Percentiles rank a stretch among this genome's conserved stretches.
These are phyloP conservation scores for Agrenia bidenticulata DNA, from an alignment of 2,888 invertebrate species.

Conservation along the genomic window DNA sequence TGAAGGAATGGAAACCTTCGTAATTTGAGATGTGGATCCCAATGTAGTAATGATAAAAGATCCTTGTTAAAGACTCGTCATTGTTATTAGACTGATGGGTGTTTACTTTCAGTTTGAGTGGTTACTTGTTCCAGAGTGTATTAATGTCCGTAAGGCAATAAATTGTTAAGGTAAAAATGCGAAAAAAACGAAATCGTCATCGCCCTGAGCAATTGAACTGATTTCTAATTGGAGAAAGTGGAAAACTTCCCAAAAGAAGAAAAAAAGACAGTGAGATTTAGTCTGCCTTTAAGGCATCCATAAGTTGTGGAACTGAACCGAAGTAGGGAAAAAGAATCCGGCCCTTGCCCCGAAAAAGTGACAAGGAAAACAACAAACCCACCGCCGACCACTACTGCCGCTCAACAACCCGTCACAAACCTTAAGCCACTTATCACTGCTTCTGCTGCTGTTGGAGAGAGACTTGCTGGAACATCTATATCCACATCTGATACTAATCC, in stretches of 20 bases:
- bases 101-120: too few relatives aligned
- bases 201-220: too few relatives aligned
- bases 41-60: too few relatives aligned
- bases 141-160: too few relatives aligned
- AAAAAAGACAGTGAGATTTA: background rate
- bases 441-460: slow-evolving; percentile 15
- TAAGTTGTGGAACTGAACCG: slow-evolving; percentile 1
- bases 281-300: slow-evolving; percentile 1
- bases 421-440: slow-evolving; percentile 4
- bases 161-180: too few relatives aligned
- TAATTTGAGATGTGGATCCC: too few relatives aligned
- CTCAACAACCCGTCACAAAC: background rate
- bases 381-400: background rate
- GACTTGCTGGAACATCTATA: slow-evolving; percentile 11
- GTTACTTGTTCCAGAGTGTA: too few relatives aligned
- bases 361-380: background rate
- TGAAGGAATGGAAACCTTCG: too few relatives aligned
- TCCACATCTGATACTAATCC: background rate
- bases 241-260: background rate
- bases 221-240: too few relatives aligned
- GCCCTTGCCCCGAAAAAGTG: background rate
- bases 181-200: slow-evolving; percentile 2
- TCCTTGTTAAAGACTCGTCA: too few relatives aligned
- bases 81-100: too few relatives aligned
- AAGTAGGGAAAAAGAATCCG: background rate